Evolutionary conservation across 2,113 vertebrate genomes (phyloP).

Genomic region (Diadophis punctatus): DNA sequence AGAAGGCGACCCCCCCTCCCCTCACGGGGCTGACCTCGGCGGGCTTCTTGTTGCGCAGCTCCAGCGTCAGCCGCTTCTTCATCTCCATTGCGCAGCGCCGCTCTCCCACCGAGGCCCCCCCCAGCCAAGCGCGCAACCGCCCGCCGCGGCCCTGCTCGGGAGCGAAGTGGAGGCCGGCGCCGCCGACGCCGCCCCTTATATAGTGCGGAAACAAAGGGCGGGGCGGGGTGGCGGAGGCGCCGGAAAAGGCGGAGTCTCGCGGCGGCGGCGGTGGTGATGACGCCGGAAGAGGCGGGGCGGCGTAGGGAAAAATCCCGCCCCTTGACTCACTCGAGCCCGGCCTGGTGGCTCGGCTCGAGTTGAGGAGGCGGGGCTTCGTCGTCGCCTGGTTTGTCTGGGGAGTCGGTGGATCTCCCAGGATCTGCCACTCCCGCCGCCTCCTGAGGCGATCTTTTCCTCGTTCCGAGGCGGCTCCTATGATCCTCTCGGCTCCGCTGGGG

Average conservation of each 20-base stretch:
- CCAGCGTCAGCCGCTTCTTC: conserved; percentile 65
- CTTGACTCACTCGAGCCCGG: neutral
- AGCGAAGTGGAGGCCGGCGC: neutral
- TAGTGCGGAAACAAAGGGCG: neutral
- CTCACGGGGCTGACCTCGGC: conserved; percentile 42
- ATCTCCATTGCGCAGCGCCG: conserved; percentile 60
- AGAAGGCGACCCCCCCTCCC: neutral
- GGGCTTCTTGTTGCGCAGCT: conserved; percentile 68
- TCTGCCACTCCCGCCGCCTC: too few relatives aligned
- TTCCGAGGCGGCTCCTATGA: neutral
- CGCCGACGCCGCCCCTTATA: neutral
- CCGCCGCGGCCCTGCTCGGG: neutral
- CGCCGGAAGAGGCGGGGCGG: too few relatives aligned
- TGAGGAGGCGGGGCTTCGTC: neutral
- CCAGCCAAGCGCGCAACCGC: neutral
- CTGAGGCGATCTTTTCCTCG: neutral
- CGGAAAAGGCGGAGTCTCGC: neutral
- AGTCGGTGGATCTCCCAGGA: too few relatives aligned
- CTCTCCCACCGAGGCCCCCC: neutral
- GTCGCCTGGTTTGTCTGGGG: rapidly evolving
- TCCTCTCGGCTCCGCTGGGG: too few relatives aligned
- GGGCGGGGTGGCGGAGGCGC: neutral
- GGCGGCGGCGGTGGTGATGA: rapidly evolving
- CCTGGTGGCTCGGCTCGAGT: neutral
- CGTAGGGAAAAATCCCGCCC: neutral